These are phyloP conservation scores for Pyxicephalus adspersus DNA, from an alignment of 2,113 vertebrate genomes.

Conservation along the genomic window DNA sequence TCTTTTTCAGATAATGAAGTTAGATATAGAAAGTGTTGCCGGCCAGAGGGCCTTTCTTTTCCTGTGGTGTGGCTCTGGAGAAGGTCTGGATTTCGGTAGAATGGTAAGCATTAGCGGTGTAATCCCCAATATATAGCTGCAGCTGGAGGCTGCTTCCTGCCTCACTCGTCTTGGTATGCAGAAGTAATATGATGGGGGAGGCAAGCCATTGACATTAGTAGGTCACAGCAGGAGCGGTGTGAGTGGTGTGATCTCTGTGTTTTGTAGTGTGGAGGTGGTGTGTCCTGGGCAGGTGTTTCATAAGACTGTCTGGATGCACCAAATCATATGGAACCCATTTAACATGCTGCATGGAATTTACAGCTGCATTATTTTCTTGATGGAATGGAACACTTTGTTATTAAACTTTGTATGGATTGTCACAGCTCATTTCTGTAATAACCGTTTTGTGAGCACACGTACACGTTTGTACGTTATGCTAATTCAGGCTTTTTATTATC, in stretches of 20 bases:
- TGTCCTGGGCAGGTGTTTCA: constrained; percentile 21
- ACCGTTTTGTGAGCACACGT: no score
- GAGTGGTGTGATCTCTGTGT: not conserved
- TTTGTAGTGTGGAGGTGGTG: not conserved
- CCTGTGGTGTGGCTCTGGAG: constrained; percentile 96
- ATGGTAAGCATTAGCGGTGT: constrained; percentile 78
- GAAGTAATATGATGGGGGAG: not conserved
- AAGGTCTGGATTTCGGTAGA: constrained; percentile 93
- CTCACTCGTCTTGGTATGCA: not conserved
- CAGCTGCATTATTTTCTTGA: not conserved
- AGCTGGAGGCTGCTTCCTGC: constrained; percentile 8
- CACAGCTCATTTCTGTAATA: no score
- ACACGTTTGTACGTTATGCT: no score
- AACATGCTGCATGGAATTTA: not conserved
- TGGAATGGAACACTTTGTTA: not conserved
- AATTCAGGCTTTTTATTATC: no score
- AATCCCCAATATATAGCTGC: constrained; percentile 16
- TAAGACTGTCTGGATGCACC: not conserved
- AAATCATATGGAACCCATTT: not conserved
- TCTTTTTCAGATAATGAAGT: constrained; percentile 89
- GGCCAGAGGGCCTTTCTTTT: constrained; percentile 93
- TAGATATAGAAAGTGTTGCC: constrained; percentile 98
- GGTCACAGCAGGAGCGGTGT: not conserved
- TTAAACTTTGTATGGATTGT: not conserved
- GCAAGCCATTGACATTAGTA: not conserved